Evolutionary conservation across 2,888 invertebrate species (phyloP), one percentile per base, ranked within the genome.

Genomic region (Steinernema scapterisci): DNA sequence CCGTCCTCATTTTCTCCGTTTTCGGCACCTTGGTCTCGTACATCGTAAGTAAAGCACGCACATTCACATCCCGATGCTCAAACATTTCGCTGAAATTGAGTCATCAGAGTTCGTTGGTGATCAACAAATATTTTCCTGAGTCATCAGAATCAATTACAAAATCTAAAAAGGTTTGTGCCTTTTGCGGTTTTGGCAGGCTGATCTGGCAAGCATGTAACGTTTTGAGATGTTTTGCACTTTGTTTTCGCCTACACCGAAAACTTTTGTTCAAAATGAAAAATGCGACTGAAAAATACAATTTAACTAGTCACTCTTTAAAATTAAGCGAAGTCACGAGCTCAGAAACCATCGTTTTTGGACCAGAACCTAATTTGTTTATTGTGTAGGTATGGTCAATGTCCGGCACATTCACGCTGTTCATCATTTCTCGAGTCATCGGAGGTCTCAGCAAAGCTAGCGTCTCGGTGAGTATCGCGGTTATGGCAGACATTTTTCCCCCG

Each of bases 381-480:
- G 9, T 90, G 70, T 88, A 95, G 95, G 87, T 97, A 75, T 99
- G 97, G 97, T 93, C 93, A 25, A 88, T 92, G 70, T 95, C 97
- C 0, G 91, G 91, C 77, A 94, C 93, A 86, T 96, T 99, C 89
- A 91, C 92, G 9, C 87, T 95, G 71, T 99, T 99, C 89, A 94
- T 97, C 31, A 84, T 97, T 78, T 94, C 97, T 0, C 91, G 99
- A 83, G 92, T 97, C 82, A 90, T 97, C 78, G 97, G 97, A 16
- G 97, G 99, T 0, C 90, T 97, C 25, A 95, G 95, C 88, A 97
- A 97, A 90, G 97, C 96, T 27, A 99, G 97, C 89, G 93, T 99
- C 16, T 95, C 95, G 81, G 91, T 99, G 27, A 93, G 94, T 76
- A 95, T 95, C 92, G 95, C 97, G 0, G 92, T 97, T 74, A 93